Evolutionary conservation across 2,888 invertebrate species (phyloP).

Genomic region (Oligia strigilis): DNA sequence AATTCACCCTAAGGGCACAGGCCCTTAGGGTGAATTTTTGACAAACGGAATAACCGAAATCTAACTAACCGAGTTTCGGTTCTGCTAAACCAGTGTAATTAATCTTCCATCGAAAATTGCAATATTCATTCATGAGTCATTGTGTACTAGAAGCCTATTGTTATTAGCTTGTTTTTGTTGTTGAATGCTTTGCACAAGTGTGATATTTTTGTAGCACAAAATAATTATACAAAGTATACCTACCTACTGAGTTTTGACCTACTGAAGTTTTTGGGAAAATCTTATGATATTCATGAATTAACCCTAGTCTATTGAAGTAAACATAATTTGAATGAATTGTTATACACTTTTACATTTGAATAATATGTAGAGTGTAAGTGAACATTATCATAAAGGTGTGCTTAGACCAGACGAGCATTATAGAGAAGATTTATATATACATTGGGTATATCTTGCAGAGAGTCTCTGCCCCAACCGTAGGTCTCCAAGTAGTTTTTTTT

Average conservation of each 20-base stretch:
- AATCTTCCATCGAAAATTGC: not conserved
- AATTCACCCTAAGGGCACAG: no score
- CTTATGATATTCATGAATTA: slow-evolving; percentile 61
- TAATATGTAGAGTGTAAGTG: slow-evolving; percentile 54
- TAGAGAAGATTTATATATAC: not conserved
- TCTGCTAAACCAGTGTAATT: not conserved
- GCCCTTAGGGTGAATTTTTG: no score
- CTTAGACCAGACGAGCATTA: slow-evolving; percentile 27
- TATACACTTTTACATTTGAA: slow-evolving; percentile 63
- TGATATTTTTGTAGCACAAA: slow-evolving; percentile 62
- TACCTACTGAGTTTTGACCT: slow-evolving; percentile 35
- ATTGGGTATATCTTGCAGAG: not conserved
- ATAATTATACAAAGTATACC: slow-evolving; percentile 40
- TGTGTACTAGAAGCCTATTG: slow-evolving; percentile 39
- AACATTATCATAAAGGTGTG: slow-evolving; percentile 19
- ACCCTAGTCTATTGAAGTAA: slow-evolving; percentile 52
- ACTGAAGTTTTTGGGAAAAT: slow-evolving; percentile 44
- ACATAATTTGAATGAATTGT: slow-evolving; percentile 51
- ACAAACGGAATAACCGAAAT: not conserved
- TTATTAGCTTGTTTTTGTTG: slow-evolving; percentile 50
- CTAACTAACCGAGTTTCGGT: not conserved
- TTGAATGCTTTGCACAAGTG: slow-evolving; percentile 59
- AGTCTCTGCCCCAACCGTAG: not conserved
- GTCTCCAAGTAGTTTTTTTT: not conserved
- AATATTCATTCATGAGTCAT: slow-evolving; percentile 6